Base-by-base conservation (phyloP, 2,797 vertebrate genomes). In the Pampus argenteus region DNA sequence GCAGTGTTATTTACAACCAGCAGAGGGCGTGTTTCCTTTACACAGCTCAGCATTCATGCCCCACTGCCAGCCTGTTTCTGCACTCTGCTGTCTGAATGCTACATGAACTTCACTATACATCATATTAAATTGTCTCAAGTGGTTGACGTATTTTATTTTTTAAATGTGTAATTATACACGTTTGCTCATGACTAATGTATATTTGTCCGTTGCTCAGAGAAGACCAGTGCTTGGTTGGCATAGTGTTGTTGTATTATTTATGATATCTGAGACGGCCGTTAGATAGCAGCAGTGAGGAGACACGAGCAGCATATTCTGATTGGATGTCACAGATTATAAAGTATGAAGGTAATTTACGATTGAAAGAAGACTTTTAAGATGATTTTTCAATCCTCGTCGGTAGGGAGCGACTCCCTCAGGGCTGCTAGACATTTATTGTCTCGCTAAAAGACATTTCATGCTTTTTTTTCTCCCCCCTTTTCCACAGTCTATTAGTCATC, bases 31-130 rank as follows among this genome's bases (percentile, higher is more conserved):
- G 47, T 73, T 61, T 18, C 28, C 68, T 34, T 31, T 28, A 28
- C 70, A 50, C 52, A 72, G 60, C 20, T 25, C 17, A 22, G 34
- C 54, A 28, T 28, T 48, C 14, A 29, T 45, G 20, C 47, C 72
- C 15, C 3, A 25, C 22, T 66, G 29, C 5, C 75, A 59, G 81
- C n/a, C 77, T 71, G 60, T 14, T 50, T 79, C 61, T 82, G 74
- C 82, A 50, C 85, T 69, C 71, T 86, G 74, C 81, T 85, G 85
- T 83, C 81, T 76, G 76, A 66, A 22, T 76, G 76, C 85, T 85
- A 77, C 80, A 18, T 60, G 10, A 34, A 4, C 28, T 4, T 22
- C 31, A 69, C n/a, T 14, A 5, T 47, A 22, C 26, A 26, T 38
- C 23, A 22, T 5, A 20, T 29, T 17, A 6, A 38, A 42, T 4